Evolutionary conservation across 2,888 invertebrate genomes (phyloP).

Genomic region (Silvanus unidentatus): DNA sequence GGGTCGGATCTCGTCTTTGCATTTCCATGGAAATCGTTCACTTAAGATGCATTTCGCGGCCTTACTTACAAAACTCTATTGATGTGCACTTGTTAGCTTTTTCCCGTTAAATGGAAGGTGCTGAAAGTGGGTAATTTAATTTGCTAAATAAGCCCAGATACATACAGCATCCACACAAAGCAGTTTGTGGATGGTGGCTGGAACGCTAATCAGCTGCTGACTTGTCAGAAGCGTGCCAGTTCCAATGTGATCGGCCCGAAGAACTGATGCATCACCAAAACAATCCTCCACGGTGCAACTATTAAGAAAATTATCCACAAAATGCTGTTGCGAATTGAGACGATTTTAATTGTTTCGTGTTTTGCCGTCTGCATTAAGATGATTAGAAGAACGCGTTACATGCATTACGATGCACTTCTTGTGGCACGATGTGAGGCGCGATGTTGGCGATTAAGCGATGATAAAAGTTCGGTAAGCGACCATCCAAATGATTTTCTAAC

Average conservation of each 20-base stretch:
- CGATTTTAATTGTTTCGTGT: too few relatives aligned
- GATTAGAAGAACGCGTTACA: slow-evolving; percentile 43
- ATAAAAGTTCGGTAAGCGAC: slow-evolving; percentile 27
- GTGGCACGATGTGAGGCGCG: slow-evolving; percentile 58
- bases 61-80: too few relatives aligned
- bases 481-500: neutral
- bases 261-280: slow-evolving; percentile 25
- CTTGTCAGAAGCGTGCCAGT: slow-evolving; percentile 29
- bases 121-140: slow-evolving; percentile 23
- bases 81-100: neutral
- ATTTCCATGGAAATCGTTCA: too few relatives aligned
- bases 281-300: too few relatives aligned
- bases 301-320: too few relatives aligned
- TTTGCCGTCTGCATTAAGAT: too few relatives aligned
- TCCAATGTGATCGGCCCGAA: slow-evolving; percentile 27
- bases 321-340: too few relatives aligned
- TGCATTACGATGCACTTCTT: slow-evolving; percentile 50
- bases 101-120: slow-evolving; percentile 19
- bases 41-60: too few relatives aligned
- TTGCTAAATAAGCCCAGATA: neutral
- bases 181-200: slow-evolving; percentile 17
- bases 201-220: slow-evolving; percentile 23
- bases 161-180: too few relatives aligned
- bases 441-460: slow-evolving; percentile 45
- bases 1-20: too few relatives aligned